Evolutionary conservation across 2,113 vertebrate species (phyloP), one percentile per base, ranked within the genome.

Genomic region (Spilogale gracilis): DNA sequence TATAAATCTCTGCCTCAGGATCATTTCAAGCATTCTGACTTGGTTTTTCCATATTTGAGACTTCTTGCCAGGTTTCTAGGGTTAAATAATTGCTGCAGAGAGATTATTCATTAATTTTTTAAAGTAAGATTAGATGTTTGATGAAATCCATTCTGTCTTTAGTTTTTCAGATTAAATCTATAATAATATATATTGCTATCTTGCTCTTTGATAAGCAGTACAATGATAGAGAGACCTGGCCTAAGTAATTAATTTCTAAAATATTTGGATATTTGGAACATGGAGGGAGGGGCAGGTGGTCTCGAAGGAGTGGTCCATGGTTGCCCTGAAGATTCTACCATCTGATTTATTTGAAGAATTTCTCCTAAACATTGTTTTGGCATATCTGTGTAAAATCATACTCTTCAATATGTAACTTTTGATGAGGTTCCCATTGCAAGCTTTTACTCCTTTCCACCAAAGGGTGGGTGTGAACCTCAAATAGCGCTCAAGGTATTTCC

Each of bases 231-330:
- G 61, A 96, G 54, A 84, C 2, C 20, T 67, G 9, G 54, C 27
- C 67, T 92, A 90, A 58, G 14, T 84, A 50, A 88, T 43, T 95
- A 25, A 96, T 87, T 91, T 73, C n/a, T 86, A 93, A 65, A 65
- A 11, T 88, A 84, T 81, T 92, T 88, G 50, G 5, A 16, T 85
- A 67, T 89, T 84, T 89, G 43, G 38, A 8, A 73, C 50, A 18
- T 18, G 48, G 48, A 63, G 0, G 2, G 38, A 38, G 9, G 20
- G 17, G 7, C 13, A 50, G 21, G 32, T 38, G 80, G 32, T 12
- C 21, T n/a, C 90, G 25, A 87, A 94, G 58, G 61, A 48, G 9
- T 60, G 78, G 38, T 50, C 25, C 52, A 20, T 10, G 1, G 1
- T 17, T 94, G 13, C 17, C 54, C 9, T 78, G 12, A 27, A 97